A percentile compares a stretch with the other conserved stretches of the same genome.
Conservation (phyloP, 2,113 vertebrate species). For the Neoarius graeffei region DNA sequence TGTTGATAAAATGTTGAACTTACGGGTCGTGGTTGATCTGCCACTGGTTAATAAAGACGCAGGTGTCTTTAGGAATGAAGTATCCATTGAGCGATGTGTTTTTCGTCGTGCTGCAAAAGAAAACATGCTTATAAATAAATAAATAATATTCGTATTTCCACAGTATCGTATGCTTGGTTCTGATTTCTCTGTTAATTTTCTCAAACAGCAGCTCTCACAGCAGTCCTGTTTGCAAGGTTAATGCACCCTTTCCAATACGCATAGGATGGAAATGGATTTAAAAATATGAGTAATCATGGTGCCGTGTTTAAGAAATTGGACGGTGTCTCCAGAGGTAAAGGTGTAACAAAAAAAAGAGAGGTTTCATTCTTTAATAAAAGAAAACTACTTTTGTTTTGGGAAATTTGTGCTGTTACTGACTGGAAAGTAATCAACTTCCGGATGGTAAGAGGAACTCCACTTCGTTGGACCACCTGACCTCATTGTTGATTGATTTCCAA, state of each 20-base stretch:
- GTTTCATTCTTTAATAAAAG: neutral
- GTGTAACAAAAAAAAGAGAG: neutral
- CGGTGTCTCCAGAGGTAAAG: neutral
- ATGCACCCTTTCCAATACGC: neutral
- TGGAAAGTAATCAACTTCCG: neutral
- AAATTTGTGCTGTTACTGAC: neutral
- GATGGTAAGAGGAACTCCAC: neutral
- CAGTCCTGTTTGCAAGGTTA: neutral
- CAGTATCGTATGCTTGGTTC: neutral
- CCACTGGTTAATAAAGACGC: slow-evolving; percentile 95
- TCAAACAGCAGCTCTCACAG: neutral
- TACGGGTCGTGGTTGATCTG: slow-evolving; percentile 92
- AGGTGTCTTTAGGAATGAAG: slow-evolving; percentile 87
- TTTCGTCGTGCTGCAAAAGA: slow-evolving; percentile 79
- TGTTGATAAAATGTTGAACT: slow-evolving; percentile 64
- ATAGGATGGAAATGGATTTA: neutral
- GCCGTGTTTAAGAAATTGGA: neutral
- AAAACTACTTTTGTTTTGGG: neutral
- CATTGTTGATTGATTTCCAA: neutral
- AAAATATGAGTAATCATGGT: neutral
- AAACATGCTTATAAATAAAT: slow-evolving; percentile 17
- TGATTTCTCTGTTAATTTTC: neutral
- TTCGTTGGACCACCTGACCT: neutral
- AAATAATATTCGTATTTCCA: no score
- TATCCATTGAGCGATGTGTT: slow-evolving; percentile 82